A percentile compares a stretch with the other conserved stretches of the same genome.
Conservation (phyloP, 2,797 vertebrate species). For the Poeciliopsis turneri region DNA sequence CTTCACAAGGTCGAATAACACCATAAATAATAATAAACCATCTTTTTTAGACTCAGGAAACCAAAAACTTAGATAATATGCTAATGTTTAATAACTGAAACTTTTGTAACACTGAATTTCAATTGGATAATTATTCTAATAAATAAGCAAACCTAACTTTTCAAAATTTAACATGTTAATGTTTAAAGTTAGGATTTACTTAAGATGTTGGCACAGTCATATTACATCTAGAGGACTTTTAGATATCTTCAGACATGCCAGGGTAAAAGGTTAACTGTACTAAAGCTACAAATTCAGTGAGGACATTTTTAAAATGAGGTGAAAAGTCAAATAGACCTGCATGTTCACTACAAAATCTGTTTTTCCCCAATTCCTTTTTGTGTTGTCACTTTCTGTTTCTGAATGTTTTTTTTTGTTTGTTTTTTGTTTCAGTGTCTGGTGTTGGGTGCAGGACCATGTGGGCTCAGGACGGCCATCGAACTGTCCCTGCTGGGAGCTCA, state of each 20-base stretch:
- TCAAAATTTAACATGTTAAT: neutral
- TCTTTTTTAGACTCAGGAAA: neutral
- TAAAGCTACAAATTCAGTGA: neutral
- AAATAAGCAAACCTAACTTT: neutral
- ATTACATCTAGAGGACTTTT: neutral
- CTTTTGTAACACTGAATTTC: neutral
- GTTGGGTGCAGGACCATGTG: slow-evolving; percentile 92
- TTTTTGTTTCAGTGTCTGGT: slow-evolving; percentile 85
- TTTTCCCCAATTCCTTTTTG: neutral
- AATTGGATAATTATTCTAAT: neutral
- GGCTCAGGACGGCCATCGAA: slow-evolving; percentile 89
- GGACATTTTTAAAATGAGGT: neutral
- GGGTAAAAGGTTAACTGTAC: neutral
- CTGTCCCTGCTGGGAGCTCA: slow-evolving; percentile 89
- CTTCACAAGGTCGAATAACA: neutral
- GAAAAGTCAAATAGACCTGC: neutral
- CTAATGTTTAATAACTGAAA: neutral
- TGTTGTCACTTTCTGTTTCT: neutral
- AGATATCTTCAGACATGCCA: neutral
- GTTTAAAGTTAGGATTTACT: neutral
- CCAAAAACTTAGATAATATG: neutral
- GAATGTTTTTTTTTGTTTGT: neutral
- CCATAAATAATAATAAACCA: neutral
- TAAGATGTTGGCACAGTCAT: neutral
- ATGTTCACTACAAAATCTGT: neutral